These are phyloP conservation scores for Onchidella celtica DNA, from an alignment of 2,888 invertebrate species.

Conservation along the genomic window DNA sequence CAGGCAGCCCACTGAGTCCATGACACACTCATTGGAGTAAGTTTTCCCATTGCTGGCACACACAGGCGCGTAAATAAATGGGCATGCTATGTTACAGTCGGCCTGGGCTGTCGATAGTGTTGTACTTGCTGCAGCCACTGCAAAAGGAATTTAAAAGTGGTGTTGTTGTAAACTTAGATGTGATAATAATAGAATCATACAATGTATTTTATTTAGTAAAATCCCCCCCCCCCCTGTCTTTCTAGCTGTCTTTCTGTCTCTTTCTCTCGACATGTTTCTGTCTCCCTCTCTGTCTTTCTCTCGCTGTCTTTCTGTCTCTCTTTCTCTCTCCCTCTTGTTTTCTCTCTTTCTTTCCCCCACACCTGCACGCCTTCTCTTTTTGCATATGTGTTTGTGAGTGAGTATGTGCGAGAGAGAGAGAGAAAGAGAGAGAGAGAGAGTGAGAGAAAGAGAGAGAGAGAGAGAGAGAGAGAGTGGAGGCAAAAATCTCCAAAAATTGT, in stretches of 20 bases:
- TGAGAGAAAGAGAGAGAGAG: neutral
- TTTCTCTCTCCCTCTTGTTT: neutral
- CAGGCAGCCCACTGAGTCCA: conserved; percentile 79
- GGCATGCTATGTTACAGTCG: neutral
- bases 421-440: neutral
- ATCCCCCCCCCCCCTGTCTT: neutral
- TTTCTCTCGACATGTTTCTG: neutral
- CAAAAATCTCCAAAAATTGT: no score
- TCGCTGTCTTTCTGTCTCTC: neutral
- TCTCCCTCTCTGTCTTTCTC: conserved; percentile 8
- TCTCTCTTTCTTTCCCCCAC: neutral
- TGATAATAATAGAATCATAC: neutral
- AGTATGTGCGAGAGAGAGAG: neutral
- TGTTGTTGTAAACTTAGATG: neutral
- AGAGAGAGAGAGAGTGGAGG: neutral
- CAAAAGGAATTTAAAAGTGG: neutral
- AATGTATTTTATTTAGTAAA: neutral
- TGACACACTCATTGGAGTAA: conserved; percentile 90
- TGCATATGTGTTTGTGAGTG: neutral
- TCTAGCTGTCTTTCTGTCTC: conserved; percentile 11
- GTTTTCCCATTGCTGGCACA: conserved; percentile 92
- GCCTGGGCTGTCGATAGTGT: neutral
- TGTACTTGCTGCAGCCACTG: neutral
- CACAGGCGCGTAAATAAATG: conserved; percentile 11
- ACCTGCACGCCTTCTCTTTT: no score